A percentile compares a stretch with the other conserved stretches of the same genome.
These are phyloP conservation scores for Oscheius sp. DNA, from an alignment of 2,888 invertebrate genomes.

Conservation along the genomic window DNA sequence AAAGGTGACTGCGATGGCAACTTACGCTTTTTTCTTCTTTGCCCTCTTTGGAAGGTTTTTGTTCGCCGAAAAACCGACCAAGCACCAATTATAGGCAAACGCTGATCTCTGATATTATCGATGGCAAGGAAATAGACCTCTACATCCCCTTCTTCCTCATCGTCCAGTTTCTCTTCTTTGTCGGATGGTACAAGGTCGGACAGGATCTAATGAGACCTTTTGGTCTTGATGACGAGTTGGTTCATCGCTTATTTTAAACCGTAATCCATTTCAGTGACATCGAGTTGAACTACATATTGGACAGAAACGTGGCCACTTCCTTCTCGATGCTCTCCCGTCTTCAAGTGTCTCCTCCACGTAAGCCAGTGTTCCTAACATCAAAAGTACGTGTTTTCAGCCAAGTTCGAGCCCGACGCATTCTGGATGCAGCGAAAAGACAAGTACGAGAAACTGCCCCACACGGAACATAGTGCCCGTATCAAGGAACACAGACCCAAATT, in stretches of 20 bases:
- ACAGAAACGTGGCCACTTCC: constrained; percentile 56
- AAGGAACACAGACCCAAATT: constrained; percentile 57
- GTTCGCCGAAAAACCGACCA: not conserved
- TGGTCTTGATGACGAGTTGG: constrained; percentile 59
- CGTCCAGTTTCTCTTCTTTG: constrained; percentile 62
- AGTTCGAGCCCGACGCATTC: constrained; percentile 47
- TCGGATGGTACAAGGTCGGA: constrained; percentile 47
- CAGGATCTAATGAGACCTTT: constrained; percentile 65
- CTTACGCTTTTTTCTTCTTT: constrained; percentile 74
- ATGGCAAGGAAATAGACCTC: constrained; percentile 49
- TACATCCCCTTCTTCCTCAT: constrained; percentile 56
- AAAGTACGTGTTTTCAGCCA: constrained; percentile 7
- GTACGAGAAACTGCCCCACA: constrained; percentile 45
- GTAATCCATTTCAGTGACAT: constrained; percentile 29
- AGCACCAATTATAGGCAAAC: constrained; percentile 58
- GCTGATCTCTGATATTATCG: constrained; percentile 46
- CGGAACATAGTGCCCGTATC: constrained; percentile 40
- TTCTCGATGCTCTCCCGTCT: constrained; percentile 58
- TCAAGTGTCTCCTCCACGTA: constrained; percentile 45
- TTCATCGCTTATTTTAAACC: no score
- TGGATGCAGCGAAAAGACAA: constrained; percentile 44
- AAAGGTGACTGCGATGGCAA: constrained; percentile 74
- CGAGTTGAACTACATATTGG: constrained; percentile 58
- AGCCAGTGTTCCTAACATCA: not conserved
- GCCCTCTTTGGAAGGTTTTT: constrained; percentile 72